Evolutionary conservation across 2,888 invertebrate genomes (phyloP).

Genomic region (Drosophila pegasa): DNA sequence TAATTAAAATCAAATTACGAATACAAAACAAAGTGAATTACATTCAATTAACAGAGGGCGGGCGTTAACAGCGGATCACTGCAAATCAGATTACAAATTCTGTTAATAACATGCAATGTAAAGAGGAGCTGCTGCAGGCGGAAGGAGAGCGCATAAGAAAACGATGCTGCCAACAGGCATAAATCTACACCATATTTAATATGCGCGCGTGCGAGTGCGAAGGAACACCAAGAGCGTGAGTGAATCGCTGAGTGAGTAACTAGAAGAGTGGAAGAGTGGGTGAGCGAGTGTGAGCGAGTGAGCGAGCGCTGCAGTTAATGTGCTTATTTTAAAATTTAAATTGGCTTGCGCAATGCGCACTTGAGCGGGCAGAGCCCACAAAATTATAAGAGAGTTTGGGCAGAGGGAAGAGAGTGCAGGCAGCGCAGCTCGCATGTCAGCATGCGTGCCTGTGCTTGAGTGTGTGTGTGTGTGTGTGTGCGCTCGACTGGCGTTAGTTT

Average conservation of each 20-base stretch:
- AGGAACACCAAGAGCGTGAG: neutral
- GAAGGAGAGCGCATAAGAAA: neutral
- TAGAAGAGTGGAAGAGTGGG: neutral
- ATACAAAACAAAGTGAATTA: conserved; percentile 16
- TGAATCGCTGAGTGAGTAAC: neutral
- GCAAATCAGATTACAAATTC: neutral
- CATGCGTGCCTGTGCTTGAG: neutral
- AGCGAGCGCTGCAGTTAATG: conserved; percentile 73
- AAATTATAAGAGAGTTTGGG: conserved; percentile 18
- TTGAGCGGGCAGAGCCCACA: conserved; percentile 38
- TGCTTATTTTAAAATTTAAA: conserved; percentile 82
- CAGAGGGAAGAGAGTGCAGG: neutral
- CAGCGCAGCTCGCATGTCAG: conserved; percentile 1
- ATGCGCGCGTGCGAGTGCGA: conserved; percentile 47
- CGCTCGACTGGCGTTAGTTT: conserved; percentile 36
- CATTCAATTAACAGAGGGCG: neutral
- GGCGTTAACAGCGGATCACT: neutral
- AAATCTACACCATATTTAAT: conserved; percentile 65
- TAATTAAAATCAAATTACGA: conserved; percentile 69
- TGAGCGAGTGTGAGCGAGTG: conserved; percentile 11
- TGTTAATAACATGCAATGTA: conserved; percentile 7
- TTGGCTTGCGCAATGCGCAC: conserved; percentile 77
- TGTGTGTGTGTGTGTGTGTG: conserved; percentile 22
- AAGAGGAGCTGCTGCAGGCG: neutral
- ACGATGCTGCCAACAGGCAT: conserved; percentile 37